phyloP scores from a whole-genome alignment of 2,888 invertebrate species.

The Metacarcinus magister region DNA sequence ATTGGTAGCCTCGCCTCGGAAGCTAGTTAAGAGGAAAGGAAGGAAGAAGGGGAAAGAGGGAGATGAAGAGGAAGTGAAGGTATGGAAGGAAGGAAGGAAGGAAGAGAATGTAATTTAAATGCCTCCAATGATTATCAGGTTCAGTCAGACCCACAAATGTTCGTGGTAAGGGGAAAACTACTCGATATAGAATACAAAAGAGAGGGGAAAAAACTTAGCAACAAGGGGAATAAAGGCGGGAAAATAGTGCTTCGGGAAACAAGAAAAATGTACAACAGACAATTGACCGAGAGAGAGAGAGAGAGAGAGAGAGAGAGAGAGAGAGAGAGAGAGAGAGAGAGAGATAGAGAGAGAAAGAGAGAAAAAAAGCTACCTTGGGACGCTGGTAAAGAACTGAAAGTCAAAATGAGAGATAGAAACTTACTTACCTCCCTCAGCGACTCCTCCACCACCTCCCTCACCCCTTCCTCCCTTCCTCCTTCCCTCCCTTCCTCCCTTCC shows the following conservation, averaged over 20 bases:
- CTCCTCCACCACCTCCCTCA: neutral
- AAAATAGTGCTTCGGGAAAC: neutral
- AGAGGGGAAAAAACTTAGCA: neutral
- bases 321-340: slow-evolving; percentile 54
- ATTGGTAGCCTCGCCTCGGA: neutral
- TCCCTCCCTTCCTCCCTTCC: neutral
- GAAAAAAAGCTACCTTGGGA: neutral
- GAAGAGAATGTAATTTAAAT: neutral
- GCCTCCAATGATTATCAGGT: neutral
- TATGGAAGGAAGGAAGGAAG: neutral
- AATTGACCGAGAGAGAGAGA: neutral
- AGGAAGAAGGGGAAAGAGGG: neutral
- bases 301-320: slow-evolving; percentile 54
- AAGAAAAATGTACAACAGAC: neutral
- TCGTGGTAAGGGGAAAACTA: neutral
- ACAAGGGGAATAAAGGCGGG: neutral
- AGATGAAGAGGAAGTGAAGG: neutral
- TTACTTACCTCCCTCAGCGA: neutral
- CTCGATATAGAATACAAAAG: neutral
- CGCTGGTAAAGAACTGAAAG: neutral
- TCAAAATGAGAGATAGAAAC: neutral
- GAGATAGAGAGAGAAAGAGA: neutral
- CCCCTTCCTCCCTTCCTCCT: neutral
- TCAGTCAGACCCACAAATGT: neutral
- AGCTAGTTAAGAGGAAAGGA: neutral